Percentiles rank a stretch among this genome's conserved stretches.
phyloP scores from a whole-genome alignment of 2,797 vertebrate genomes.

The Aplochiton taeniatus region DNA sequence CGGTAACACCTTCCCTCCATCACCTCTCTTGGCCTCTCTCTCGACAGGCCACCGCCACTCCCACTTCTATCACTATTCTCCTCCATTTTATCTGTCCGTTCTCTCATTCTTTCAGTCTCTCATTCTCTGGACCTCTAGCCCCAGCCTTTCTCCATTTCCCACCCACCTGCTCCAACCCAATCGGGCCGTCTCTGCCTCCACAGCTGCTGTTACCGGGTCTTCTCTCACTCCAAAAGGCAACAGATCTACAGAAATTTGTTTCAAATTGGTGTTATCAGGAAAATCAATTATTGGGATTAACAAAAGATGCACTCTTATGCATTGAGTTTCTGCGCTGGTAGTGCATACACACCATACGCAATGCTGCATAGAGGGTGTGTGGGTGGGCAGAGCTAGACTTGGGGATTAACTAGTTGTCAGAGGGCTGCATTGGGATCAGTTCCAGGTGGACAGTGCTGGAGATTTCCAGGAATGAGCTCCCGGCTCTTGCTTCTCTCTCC shows the following conservation, averaged over 20 bases:
- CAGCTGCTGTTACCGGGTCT: too few species aligned
- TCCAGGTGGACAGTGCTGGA: slow-evolving; percentile 68
- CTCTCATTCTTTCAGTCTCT: neutral
- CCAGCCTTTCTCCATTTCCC: too few species aligned
- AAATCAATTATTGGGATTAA: too few species aligned
- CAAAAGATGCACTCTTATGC: too few species aligned
- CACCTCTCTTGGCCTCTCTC: slow-evolving; percentile 4
- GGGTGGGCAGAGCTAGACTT: slow-evolving; percentile 34
- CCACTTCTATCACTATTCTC: neutral
- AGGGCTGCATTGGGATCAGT: slow-evolving; percentile 62
- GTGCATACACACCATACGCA: too few species aligned
- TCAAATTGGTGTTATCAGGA: too few species aligned
- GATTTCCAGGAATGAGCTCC: slow-evolving; percentile 59
- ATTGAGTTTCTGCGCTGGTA: too few species aligned
- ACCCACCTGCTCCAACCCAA: too few species aligned
- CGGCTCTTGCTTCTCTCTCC: slow-evolving; percentile 23
- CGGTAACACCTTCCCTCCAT: slow-evolving; percentile 22
- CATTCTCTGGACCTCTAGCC: too few species aligned
- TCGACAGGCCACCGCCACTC: neutral
- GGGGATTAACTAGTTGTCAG: slow-evolving; percentile 40
- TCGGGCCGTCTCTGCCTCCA: too few species aligned
- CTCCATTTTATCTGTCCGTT: neutral
- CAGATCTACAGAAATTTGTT: too few species aligned
- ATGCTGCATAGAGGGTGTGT: slow-evolving; percentile 4
- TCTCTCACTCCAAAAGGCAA: too few species aligned